Conservation (phyloP, 1,140 invertebrate genomes). For the Drosophila quadrilineata region DNA sequence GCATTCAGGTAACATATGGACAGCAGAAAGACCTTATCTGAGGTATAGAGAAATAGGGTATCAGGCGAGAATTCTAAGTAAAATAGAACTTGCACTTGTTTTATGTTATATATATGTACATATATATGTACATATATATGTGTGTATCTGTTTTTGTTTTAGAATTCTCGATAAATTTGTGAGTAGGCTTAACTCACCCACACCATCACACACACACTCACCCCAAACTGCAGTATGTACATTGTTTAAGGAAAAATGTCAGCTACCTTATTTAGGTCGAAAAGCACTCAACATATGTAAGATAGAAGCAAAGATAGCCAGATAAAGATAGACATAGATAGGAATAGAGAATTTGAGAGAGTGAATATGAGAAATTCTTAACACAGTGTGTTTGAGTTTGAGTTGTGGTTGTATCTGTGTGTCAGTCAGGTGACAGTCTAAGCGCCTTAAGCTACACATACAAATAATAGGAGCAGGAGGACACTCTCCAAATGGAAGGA, state of each 20-base stretch:
- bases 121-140: too few relatives aligned
- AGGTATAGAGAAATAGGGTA: too few relatives aligned
- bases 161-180: conserved; percentile 34
- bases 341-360: too few relatives aligned
- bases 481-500: too few relatives aligned
- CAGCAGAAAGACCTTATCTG: too few relatives aligned
- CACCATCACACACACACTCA: background rate
- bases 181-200: background rate
- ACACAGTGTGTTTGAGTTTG: background rate
- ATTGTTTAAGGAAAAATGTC: conserved; percentile 59
- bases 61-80: too few relatives aligned
- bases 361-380: too few relatives aligned
- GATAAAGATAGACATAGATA: conserved; percentile 2
- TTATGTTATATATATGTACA: too few relatives aligned
- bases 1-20: background rate
- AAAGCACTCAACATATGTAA: conserved; percentile 62
- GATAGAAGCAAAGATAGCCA: conserved; percentile 5
- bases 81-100: too few relatives aligned
- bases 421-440: conserved; percentile 72
- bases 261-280: conserved; percentile 61
- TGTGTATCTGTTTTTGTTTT: conserved; percentile 17
- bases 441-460: conserved; percentile 77
- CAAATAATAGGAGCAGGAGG: too few relatives aligned
- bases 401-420: conserved; percentile 20
- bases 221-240: conserved; percentile 21